These are phyloP conservation scores for Motacilla tschutschensis DNA, from an alignment of 2,113 vertebrate genomes.

Conservation along the genomic window DNA sequence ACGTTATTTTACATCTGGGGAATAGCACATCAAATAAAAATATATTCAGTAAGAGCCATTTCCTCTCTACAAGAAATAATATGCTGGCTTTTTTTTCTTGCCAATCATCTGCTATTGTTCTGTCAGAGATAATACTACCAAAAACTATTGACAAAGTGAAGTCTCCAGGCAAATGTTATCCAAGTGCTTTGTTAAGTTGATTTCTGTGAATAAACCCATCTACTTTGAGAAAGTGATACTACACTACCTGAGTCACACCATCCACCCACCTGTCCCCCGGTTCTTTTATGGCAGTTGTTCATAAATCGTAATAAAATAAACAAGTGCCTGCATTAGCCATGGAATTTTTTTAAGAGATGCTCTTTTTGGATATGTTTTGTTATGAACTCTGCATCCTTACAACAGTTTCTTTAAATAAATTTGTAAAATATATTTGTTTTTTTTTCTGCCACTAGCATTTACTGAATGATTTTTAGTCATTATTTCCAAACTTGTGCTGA, in stretches of 20 bases:
- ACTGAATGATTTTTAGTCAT: neutral
- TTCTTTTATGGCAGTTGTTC: neutral
- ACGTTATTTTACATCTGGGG: constrained; percentile 35
- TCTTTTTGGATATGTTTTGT: neutral
- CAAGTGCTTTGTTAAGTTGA: neutral
- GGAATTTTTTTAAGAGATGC: neutral
- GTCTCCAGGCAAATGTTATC: neutral
- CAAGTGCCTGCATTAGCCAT: neutral
- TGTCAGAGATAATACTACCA: constrained; percentile 33
- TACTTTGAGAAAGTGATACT: neutral
- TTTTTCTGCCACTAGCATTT: neutral
- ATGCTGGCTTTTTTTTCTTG: neutral
- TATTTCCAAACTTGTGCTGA: neutral
- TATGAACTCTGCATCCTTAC: neutral
- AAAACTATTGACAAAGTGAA: constrained; percentile 34
- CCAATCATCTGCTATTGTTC: constrained; percentile 44
- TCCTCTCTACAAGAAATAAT: neutral
- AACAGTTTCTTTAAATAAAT: neutral
- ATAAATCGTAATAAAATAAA: neutral
- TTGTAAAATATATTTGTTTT: neutral
- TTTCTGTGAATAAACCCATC: neutral
- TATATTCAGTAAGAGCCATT: constrained; percentile 6
- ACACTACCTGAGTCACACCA: neutral
- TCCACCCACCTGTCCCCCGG: rapidly evolving
- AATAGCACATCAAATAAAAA: constrained; percentile 40